Evolutionary conservation across 2,888 invertebrate genomes (phyloP).

Genomic region (Piscicola geometra): DNA sequence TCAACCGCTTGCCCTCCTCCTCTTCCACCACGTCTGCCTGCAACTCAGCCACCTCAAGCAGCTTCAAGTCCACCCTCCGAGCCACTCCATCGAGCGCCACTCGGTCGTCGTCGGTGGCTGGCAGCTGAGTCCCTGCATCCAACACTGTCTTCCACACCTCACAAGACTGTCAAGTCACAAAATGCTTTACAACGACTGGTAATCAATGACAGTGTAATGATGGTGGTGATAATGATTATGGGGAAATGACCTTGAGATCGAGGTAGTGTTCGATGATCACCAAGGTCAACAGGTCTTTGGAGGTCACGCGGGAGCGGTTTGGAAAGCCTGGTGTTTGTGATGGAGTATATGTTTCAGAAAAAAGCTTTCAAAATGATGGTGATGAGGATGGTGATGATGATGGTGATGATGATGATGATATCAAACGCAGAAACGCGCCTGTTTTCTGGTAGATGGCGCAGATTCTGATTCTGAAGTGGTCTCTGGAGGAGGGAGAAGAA

Average conservation of each 20-base stretch:
- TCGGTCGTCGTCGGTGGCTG: conserved; percentile 55
- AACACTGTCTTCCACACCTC: conserved; percentile 55
- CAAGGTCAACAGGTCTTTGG: conserved; percentile 55
- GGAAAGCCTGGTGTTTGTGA: conserved; percentile 50
- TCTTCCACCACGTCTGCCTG: conserved; percentile 52
- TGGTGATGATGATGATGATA: neutral
- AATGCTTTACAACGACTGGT: too few species aligned
- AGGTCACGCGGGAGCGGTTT: conserved; percentile 53
- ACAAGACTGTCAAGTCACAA: conserved; percentile 49
- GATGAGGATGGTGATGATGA: neutral
- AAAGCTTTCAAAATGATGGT: neutral
- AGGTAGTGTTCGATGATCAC: conserved; percentile 56
- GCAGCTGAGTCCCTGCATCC: conserved; percentile 50
- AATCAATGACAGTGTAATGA: too few species aligned
- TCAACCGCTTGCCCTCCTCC: neutral
- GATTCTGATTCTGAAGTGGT: conserved; percentile 55
- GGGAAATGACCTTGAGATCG: conserved; percentile 53
- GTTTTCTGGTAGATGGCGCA: conserved; percentile 55
- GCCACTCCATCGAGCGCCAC: conserved; percentile 54
- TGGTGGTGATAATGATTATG: too few species aligned
- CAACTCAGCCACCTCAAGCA: conserved; percentile 49
- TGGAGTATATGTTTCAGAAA: neutral
- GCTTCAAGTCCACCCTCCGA: conserved; percentile 52
- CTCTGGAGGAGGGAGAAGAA: neutral
- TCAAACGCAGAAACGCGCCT: conserved; percentile 45